These are phyloP conservation scores for Psix sp. DNA, from an alignment of 1,140 invertebrate genomes.

Conservation along the genomic window DNA sequence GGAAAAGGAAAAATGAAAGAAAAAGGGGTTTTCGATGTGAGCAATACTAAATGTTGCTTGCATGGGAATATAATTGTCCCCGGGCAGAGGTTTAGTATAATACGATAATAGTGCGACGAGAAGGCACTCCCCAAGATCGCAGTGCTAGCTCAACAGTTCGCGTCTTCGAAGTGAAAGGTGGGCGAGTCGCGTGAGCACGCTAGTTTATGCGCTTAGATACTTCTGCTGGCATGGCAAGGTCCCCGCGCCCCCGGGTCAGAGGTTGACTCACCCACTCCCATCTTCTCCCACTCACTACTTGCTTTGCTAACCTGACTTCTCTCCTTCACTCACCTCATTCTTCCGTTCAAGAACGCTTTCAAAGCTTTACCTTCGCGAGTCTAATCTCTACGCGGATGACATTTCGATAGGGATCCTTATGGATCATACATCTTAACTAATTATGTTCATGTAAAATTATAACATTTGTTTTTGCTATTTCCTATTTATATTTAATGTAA, in stretches of 20 bases:
- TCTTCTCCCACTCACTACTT: slow-evolving; percentile 27
- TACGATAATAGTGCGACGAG: slow-evolving; percentile 72
- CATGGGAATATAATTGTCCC: slow-evolving; percentile 67
- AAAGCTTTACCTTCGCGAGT: slow-evolving; percentile 49
- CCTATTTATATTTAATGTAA: no score
- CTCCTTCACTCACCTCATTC: slow-evolving; percentile 52
- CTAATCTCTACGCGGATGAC: slow-evolving; percentile 56
- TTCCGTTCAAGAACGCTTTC: slow-evolving; percentile 54
- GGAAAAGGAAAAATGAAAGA: neutral
- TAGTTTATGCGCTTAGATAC: slow-evolving; percentile 68
- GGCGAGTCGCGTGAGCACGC: slow-evolving; percentile 70
- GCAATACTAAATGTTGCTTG: slow-evolving; percentile 10
- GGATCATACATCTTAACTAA: slow-evolving; percentile 51
- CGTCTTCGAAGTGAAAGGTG: slow-evolving; percentile 76
- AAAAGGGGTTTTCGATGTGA: slow-evolving; percentile 24
- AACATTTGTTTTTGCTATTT: neutral
- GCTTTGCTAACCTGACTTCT: slow-evolving; percentile 43
- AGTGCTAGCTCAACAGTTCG: slow-evolving; percentile 64
- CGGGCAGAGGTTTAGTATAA: slow-evolving; percentile 70
- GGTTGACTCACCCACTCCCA: slow-evolving; percentile 74
- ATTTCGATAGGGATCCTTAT: slow-evolving; percentile 58
- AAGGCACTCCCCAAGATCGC: slow-evolving; percentile 57
- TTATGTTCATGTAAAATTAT: neutral
- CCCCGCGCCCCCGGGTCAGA: slow-evolving; percentile 73
- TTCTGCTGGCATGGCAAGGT: slow-evolving; percentile 71